Evolutionary conservation across 2,888 invertebrate species (phyloP), one percentile per base, ranked within the genome.

Genomic region (Baccha elongata): DNA sequence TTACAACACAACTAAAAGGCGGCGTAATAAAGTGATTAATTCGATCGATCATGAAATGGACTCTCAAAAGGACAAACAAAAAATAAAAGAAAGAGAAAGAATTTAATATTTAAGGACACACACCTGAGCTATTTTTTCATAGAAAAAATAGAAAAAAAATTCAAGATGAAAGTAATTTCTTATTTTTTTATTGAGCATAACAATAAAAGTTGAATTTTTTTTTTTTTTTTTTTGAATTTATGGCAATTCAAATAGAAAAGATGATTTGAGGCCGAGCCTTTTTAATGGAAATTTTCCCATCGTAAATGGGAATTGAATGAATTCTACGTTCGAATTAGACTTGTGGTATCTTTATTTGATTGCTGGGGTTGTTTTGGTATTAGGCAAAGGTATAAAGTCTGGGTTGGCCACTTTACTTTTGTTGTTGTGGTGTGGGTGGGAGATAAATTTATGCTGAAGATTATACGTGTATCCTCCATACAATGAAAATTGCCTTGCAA

Each of bases 301-400:
- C 6, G 11, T 60, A 6, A 11, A 32, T 26, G 17, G 4, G 26
- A 64, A 65, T 60, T 29, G 60, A 60, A 72, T 67, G 65, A 40
- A 72, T 65, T 50, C 29, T 58, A 72, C 21, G 52, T 53, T 72
- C 11, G 72, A 60, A 67, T 73, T 68, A 62, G 52, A 79, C 53
- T 46, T 62, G 37, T n/a, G 79, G 52, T 53, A 62, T 64, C 53
- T 48, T 64, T 26, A 69, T 62, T 75, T 62, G 50, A 60, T 72
- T 72, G 50, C 60, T 46, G 15, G 8, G 46, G 21, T 17, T 8
- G 35, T 23, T 23, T 23, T 23, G 3, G 52, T 15, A 15, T 44
- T 40, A n/a, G 10, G n/a, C n/a, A 40, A 2, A n/a, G 17, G 17
- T 7, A n/a, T 13, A 11, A 6, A 23, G 29, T 6, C 40, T 2